Conservation (phyloP, 92 coral and sea anemone species). For the Pocillopora meandrina region DNA sequence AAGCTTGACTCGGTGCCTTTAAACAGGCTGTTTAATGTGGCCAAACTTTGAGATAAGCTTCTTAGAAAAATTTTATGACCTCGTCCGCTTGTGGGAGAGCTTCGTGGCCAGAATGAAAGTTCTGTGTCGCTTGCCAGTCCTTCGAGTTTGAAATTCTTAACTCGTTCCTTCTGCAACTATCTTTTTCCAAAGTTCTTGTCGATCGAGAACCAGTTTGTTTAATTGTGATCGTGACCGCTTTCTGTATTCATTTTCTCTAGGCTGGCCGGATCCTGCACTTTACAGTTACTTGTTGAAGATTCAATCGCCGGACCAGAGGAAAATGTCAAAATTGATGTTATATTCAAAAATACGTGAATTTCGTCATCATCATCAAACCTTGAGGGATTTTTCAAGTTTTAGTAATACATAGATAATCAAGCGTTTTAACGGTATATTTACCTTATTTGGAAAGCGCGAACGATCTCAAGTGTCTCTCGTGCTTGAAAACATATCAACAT, state of each 20-base stretch:
- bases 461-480: no score
- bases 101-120: neutral
- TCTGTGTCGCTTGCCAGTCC: neutral
- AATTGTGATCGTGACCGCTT: slow-evolving; percentile 9
- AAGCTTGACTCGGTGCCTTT: neutral
- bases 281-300: neutral
- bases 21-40: no score
- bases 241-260: slow-evolving; percentile 1
- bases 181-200: neutral
- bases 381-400: neutral
- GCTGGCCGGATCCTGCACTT: neutral
- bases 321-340: slow-evolving; percentile 5
- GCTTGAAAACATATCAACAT: no score
- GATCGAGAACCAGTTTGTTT: neutral
- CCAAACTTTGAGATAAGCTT: neutral
- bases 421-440: no score
- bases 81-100: neutral
- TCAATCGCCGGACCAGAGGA: slow-evolving; percentile 18
- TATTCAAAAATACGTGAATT: neutral
- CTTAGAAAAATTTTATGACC: neutral
- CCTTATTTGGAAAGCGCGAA: no score
- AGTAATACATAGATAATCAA: no score
- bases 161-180: neutral
- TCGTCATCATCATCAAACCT: neutral
- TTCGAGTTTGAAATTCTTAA: neutral